Evolutionary conservation across 2,113 vertebrate species (phyloP), one percentile per base, ranked within the genome.

Genomic region (Capricornis sumatraensis): DNA sequence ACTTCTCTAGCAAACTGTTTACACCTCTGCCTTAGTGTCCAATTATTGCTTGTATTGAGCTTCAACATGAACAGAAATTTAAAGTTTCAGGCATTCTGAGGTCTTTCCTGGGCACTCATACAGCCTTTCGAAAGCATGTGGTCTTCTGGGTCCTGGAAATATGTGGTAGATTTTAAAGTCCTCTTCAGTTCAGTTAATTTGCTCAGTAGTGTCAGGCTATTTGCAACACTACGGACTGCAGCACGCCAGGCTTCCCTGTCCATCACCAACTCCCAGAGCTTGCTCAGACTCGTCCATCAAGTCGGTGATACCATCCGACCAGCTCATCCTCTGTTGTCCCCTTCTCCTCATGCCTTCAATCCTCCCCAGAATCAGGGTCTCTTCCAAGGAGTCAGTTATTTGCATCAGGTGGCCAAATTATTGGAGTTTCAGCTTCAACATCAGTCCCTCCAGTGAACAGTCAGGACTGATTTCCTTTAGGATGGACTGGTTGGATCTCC

Each of bases 271-370:
- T 36, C 64, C 64, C 0, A 0, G 64, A 67, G 17, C 33, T 67
- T 36, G 17, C 33, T 67, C 4, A 67, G 11, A 67, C 17, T 67
- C 0, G 33, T 67, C 17, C 64, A 67, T 67, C 17, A 10, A 67
- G 64, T 36, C 0, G 0, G 17, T 5, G 17, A 67, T 19, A 19
- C 64, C 8, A 67, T 67, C 64, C 8, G 0, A 7, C 33, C 16
- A n/a, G 19, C 33, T 67, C 17, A 67, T 67, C 4, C 33, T 67
- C 15, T 67, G 8, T 67, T n/a, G 8, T 67, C 33, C 8, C 8
- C 17, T 67, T 67, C 64, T 67, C 30, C 30, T 64, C 33, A 17
- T 36, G 8, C 33, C 2, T 36, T 21, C 64, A 36, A 2, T 21
- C 8, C 19, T 67, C 2, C 17, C 17, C 33, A 36, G 33, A 36